These are phyloP conservation scores for Panopea generosa DNA, from an alignment of 2,888 invertebrate species.

Conservation along the genomic window DNA sequence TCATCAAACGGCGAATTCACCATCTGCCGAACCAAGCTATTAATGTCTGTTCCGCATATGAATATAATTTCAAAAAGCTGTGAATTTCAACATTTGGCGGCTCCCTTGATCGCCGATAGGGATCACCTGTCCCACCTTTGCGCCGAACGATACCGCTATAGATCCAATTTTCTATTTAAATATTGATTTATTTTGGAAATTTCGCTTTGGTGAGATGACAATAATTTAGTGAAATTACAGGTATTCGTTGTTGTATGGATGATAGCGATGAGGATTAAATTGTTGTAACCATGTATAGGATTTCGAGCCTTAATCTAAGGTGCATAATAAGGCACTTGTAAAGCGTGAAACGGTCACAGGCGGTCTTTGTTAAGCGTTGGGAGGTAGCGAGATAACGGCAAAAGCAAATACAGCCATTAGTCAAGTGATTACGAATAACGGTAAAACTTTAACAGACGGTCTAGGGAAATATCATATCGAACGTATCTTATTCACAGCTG, in stretches of 20 bases:
- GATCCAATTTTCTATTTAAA: slow-evolving; percentile 8
- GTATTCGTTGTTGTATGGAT: slow-evolving; percentile 21
- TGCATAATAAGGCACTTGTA: too few species aligned
- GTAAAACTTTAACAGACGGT: not conserved
- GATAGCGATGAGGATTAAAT: slow-evolving; percentile 35
- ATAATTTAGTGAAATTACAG: slow-evolving; percentile 55
- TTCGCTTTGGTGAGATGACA: slow-evolving; percentile 38
- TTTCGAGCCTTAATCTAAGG: not conserved
- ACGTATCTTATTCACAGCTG: too few species aligned
- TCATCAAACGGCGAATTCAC: slow-evolving; percentile 23
- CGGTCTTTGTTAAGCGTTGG: not conserved
- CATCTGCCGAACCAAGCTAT: slow-evolving; percentile 25
- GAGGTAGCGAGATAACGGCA: not conserved
- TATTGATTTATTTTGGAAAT: slow-evolving; percentile 46
- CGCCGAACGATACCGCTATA: slow-evolving; percentile 15
- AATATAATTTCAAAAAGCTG: not conserved
- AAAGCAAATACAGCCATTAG: not conserved
- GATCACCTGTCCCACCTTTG: slow-evolving; percentile 5
- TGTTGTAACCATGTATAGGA: slow-evolving; percentile 13
- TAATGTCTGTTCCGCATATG: not conserved
- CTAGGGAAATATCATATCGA: too few species aligned
- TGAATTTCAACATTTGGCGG: slow-evolving; percentile 19
- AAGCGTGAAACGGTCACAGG: too few species aligned
- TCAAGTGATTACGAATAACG: not conserved
- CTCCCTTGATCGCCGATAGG: slow-evolving; percentile 5